Evolutionary conservation across 1,140 invertebrate genomes (phyloP).

Genomic region (Arion vulgaris): DNA sequence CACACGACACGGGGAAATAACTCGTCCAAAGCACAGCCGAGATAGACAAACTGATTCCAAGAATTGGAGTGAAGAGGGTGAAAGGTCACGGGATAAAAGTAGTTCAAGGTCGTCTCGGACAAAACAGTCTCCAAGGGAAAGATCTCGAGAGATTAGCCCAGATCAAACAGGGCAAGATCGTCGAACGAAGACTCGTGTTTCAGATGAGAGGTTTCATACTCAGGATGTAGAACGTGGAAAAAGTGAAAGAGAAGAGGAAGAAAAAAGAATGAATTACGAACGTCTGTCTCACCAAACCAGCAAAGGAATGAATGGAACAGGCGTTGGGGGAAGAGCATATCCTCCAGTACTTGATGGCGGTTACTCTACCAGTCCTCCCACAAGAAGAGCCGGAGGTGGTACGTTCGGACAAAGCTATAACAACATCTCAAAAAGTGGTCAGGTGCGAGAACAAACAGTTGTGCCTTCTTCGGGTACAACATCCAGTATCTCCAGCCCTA

Average conservation of each 20-base stretch:
- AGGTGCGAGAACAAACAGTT: not conserved
- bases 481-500: not conserved
- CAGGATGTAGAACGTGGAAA: too few relatives aligned
- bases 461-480: not conserved
- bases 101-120: not conserved
- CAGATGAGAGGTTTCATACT: not conserved
- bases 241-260: not conserved
- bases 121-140: not conserved
- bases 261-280: conserved; percentile 17
- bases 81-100: not conserved
- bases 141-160: not conserved
- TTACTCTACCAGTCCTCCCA: not conserved
- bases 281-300: not conserved
- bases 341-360: conserved; percentile 6
- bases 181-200: too few relatives aligned
- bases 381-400: not conserved
- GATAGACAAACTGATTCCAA: not conserved
- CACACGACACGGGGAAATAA: too few relatives aligned
- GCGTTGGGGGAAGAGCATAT: conserved; percentile 1
- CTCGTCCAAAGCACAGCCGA: not conserved
- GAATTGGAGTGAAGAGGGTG: too few relatives aligned
- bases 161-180: not conserved
- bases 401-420: not conserved
- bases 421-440: not conserved
- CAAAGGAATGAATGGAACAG: conserved; percentile 4